Conservation (phyloP, 2,113 vertebrate genomes). For the Phyllostomus hastatus region DNA sequence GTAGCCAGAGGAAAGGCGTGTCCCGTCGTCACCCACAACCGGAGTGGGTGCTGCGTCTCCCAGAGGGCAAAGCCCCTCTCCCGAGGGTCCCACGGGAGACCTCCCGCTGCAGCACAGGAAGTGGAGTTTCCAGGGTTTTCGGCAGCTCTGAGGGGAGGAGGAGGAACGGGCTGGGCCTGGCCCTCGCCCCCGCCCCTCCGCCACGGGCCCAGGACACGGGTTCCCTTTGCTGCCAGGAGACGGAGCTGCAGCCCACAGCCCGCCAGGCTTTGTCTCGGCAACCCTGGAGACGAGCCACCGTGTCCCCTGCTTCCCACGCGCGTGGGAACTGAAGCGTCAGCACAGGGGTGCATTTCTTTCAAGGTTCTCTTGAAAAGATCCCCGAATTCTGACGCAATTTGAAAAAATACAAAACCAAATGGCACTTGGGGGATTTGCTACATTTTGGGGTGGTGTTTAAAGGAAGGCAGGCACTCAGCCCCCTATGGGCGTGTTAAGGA, state of each 20-base stretch:
- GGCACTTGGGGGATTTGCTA: neutral
- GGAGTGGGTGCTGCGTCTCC: neutral
- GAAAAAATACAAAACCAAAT: conserved; percentile 47
- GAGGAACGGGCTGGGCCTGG: neutral
- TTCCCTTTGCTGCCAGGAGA: conserved; percentile 62
- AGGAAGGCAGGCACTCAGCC: neutral
- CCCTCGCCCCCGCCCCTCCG: neutral
- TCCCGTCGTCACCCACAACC: neutral
- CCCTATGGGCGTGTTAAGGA: neutral
- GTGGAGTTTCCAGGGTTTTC: neutral
- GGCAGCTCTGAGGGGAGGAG: neutral
- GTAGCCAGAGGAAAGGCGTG: too few relatives aligned
- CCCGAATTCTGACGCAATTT: neutral
- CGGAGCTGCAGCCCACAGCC: neutral
- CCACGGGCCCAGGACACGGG: neutral
- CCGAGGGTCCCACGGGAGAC: neutral
- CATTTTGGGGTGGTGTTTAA: neutral
- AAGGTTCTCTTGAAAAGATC: conserved; percentile 1
- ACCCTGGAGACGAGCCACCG: conserved; percentile 29
- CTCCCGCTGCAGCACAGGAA: conserved; percentile 17
- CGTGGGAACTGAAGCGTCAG: neutral
- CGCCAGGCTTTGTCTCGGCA: conserved; percentile 44
- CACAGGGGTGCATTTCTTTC: neutral
- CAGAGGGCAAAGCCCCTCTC: neutral
- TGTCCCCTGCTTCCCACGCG: neutral